Evolutionary conservation across 2,113 vertebrate species (phyloP).

Genomic region (Rafetus swinhoei): DNA sequence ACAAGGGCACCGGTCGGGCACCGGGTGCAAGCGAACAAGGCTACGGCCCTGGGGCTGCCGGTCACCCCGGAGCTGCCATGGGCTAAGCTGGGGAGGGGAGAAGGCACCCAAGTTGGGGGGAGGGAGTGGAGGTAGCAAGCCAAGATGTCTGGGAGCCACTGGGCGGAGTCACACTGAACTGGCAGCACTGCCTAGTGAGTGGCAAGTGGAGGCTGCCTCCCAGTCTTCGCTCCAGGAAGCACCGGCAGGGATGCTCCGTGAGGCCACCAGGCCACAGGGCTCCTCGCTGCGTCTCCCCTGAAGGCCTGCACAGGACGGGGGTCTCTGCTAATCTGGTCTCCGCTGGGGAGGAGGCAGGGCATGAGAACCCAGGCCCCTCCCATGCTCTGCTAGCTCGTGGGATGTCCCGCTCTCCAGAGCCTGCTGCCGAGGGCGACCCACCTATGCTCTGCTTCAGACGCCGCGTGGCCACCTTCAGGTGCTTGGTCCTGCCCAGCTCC

Average conservation of each 20-base stretch:
- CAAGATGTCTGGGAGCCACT: too few species aligned
- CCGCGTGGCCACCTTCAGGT: constrained; percentile 85
- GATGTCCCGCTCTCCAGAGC: background rate
- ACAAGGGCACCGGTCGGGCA: too few species aligned
- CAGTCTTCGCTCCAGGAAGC: background rate
- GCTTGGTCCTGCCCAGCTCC: constrained; percentile 88
- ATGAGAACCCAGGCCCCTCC: background rate
- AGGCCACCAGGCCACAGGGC: too few species aligned
- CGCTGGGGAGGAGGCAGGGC: background rate
- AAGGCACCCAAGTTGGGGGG: too few species aligned
- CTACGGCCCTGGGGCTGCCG: too few species aligned
- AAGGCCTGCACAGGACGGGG: background rate
- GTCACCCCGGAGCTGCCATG: too few species aligned
- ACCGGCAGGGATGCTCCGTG: background rate
- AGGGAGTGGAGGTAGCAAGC: too few species aligned
- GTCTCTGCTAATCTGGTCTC: background rate
- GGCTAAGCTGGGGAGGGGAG: too few species aligned
- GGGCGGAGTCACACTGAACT: too few species aligned
- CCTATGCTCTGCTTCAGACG: constrained; percentile 68
- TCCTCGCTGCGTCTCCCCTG: background rate
- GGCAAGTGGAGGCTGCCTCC: background rate
- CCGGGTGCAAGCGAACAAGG: too few species aligned
- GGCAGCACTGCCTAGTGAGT: too few species aligned
- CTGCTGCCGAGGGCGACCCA: background rate
- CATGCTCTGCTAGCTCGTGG: background rate